Conservation (phyloP, 2,797 vertebrate genomes). For the Aeoliscus strigatus region DNA sequence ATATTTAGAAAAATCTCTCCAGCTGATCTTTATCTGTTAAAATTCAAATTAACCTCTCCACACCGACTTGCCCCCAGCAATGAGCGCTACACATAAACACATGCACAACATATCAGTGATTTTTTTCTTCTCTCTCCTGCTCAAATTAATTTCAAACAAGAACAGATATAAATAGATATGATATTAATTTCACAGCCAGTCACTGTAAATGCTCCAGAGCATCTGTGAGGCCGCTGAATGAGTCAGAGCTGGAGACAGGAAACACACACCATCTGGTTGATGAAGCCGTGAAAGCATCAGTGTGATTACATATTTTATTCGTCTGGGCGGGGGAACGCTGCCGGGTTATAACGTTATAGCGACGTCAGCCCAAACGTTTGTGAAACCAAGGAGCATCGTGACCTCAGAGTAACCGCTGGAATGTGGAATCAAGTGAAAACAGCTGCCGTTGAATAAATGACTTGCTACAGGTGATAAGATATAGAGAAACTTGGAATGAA, state of each 20-base stretch:
- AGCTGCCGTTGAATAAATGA: too few species aligned
- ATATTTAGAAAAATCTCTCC: conserved; percentile 28
- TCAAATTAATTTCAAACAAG: too few species aligned
- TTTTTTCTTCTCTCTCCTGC: background rate
- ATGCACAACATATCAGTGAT: background rate
- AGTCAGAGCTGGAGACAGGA: conserved; percentile 14
- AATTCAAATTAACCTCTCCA: conserved; percentile 1
- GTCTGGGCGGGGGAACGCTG: conserved; percentile 37
- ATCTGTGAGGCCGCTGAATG: too few species aligned
- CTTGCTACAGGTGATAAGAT: too few species aligned
- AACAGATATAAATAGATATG: too few species aligned
- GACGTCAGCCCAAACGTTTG: conserved; percentile 1
- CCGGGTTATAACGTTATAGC: conserved; percentile 30
- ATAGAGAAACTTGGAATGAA: too few species aligned
- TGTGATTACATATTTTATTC: conserved; percentile 45
- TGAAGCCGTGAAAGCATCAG: conserved; percentile 19
- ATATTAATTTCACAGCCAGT: too few species aligned
- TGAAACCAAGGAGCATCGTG: background rate
- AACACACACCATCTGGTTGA: conserved; percentile 53
- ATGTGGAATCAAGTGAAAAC: too few species aligned
- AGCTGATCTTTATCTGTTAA: conserved; percentile 15
- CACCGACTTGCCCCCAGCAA: background rate
- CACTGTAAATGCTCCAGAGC: too few species aligned
- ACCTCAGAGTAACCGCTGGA: too few species aligned
- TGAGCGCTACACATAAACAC: background rate